Evolutionary conservation across 2,888 invertebrate genomes (phyloP), one percentile per base, ranked within the genome.

Genomic region (Atrina japonica): DNA sequence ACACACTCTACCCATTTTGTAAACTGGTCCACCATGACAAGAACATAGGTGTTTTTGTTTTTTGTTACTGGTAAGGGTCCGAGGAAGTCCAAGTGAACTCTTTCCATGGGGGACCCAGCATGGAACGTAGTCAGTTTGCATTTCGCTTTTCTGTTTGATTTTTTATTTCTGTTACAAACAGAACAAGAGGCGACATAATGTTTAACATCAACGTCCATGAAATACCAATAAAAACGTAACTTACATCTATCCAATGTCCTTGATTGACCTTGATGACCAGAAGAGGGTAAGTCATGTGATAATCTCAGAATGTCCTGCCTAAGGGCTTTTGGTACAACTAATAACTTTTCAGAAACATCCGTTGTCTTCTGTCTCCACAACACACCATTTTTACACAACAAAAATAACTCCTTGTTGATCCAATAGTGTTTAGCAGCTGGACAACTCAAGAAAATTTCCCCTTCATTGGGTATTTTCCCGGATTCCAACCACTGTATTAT

Each of bases 1-100:
- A 64, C 43, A 40, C 70, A 70, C 29, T 73, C 73, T 3, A 76
- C 70, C 73, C 71, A 74, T 30, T 76, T 76, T 0, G 73, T 76
- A 47, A 70, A 76, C 41, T 73, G 73, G 35, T 73, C 70, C 23
- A 66, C 41, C 65, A 66, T 59, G 49, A 71, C 60, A 11, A 68
- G 41, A n/a, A 50, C 66, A 23, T 25, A 58, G 14, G 58, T 14
- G 25, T 58, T 58, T 21, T 43, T 58, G 11, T 43, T 58, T 25
- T 52, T 52, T 14, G 52, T 52, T 18, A 3, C 25, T 9, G 65
- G 56, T 11, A 75, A 40, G 2, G 70, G 75, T 27, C 74, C 70
- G 9, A 74, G n/a, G 27, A 74, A 70, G 35, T 75, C 75, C 7
- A 75, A 21, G 30, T 70, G 69, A 1, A 73, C 66, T 41, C 73